Evolutionary conservation across 2,113 vertebrate genomes (phyloP).

Genomic region (Brachyhypopomus occidentalis): DNA sequence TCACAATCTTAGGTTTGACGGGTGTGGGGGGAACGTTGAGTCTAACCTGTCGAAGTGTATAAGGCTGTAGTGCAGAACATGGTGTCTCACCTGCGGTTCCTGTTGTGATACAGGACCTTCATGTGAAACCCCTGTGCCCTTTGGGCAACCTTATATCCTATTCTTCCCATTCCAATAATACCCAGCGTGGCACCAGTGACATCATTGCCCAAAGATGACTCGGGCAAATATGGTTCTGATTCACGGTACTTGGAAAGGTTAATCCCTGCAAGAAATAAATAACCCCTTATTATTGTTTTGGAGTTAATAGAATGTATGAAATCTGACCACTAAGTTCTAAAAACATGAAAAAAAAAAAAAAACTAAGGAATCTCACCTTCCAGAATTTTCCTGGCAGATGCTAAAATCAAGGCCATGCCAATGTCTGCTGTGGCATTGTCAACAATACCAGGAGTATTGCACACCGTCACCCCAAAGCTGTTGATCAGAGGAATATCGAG

Average conservation of each 20-base stretch:
- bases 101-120: conserved; percentile 65
- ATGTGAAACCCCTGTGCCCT: conserved; percentile 63
- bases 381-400: conserved; percentile 75
- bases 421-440: conserved; percentile 77
- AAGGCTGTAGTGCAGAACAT: neutral
- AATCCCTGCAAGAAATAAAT: conserved; percentile 47
- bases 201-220: conserved; percentile 52
- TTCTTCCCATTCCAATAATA: conserved; percentile 65
- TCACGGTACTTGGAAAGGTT: conserved; percentile 46
- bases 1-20: too few species aligned
- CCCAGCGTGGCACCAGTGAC: conserved; percentile 61
- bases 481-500: conserved; percentile 75
- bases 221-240: conserved; percentile 10
- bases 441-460: conserved; percentile 74
- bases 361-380: conserved; percentile 68
- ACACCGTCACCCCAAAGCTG: conserved; percentile 75
- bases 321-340: too few species aligned
- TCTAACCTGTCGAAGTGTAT: neutral
- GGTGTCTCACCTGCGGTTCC: conserved; percentile 55
- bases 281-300: too few species aligned
- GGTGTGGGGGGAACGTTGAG: neutral
- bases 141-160: conserved; percentile 62
- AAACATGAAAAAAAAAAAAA: neutral
- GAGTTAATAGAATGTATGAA: neutral
- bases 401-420: conserved; percentile 78